Evolutionary conservation across 2,113 vertebrate species (phyloP).

Genomic region (Colinus virginianus): DNA sequence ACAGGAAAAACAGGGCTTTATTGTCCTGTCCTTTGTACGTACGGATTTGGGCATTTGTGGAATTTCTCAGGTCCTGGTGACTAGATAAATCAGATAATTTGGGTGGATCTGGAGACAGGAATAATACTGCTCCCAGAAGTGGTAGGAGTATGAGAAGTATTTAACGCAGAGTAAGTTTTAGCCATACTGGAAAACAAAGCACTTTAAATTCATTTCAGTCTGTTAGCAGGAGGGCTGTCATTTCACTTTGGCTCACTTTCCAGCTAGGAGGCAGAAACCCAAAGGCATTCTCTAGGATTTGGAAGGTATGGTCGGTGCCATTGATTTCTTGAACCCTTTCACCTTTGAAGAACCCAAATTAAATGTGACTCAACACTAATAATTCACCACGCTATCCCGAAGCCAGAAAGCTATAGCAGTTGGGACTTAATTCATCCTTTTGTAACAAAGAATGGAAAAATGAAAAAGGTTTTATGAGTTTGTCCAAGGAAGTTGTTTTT

Average conservation of each 20-base stretch:
- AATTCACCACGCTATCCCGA: background rate
- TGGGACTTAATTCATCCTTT: background rate
- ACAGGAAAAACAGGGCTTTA: background rate
- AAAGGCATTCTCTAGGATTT: background rate
- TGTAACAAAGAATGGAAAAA: background rate
- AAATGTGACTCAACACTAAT: background rate
- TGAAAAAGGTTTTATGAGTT: background rate
- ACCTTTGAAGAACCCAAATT: background rate
- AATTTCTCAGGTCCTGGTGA: background rate
- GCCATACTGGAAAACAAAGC: background rate
- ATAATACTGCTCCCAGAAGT: background rate
- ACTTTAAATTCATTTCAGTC: background rate
- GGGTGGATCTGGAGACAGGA: background rate
- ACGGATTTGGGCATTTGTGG: background rate
- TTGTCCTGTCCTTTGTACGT: fast-evolving
- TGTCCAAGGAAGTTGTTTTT: background rate
- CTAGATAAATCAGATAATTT: background rate
- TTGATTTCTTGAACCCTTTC: background rate
- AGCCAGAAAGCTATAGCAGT: background rate
- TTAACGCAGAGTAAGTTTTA: background rate
- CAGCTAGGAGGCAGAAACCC: slow-evolving; percentile 1
- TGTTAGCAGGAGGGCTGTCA: background rate
- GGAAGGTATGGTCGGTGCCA: background rate
- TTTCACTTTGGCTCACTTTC: background rate
- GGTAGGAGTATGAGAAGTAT: background rate